Conservation (phyloP, 1,140 invertebrate genomes). For the Hirudo medicinalis region DNA sequence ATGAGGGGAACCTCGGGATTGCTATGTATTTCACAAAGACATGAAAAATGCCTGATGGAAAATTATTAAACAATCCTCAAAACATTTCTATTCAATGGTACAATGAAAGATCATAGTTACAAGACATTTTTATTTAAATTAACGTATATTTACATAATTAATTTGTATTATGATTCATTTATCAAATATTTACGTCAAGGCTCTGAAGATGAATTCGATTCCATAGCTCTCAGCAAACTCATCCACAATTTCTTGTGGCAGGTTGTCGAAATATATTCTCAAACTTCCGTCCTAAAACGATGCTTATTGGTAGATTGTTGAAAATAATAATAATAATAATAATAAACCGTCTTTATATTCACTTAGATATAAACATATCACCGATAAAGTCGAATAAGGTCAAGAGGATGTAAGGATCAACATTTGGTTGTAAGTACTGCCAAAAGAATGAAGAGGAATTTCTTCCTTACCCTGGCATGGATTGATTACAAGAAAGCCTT, state of each 20-base stretch:
- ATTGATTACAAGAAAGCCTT: too few relatives aligned
- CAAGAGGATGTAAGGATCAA: too few relatives aligned
- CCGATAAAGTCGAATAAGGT: too few relatives aligned
- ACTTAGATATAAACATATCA: too few relatives aligned
- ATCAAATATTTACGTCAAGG: slow-evolving; percentile 74
- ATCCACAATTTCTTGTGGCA: slow-evolving; percentile 92
- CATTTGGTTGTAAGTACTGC: too few relatives aligned
- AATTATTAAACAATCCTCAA: too few relatives aligned
- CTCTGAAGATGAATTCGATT: slow-evolving; percentile 98
- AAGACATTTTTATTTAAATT: too few relatives aligned
- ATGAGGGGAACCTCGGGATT: slow-evolving; percentile 95
- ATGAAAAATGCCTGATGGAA: slow-evolving; percentile 85
- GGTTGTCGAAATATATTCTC: slow-evolving; percentile 98
- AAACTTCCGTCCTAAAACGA: slow-evolving; percentile 72
- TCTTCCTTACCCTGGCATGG: too few relatives aligned
- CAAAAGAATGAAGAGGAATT: too few relatives aligned
- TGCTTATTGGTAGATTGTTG: background rate
- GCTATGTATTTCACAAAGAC: slow-evolving; percentile 94
- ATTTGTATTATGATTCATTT: background rate
- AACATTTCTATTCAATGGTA: too few relatives aligned
- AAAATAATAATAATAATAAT: background rate
- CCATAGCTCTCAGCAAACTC: slow-evolving; percentile 99
- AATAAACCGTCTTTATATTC: too few relatives aligned
- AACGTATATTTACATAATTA: background rate
- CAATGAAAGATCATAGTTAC: too few relatives aligned